Evolutionary conservation across 2,113 vertebrate species (phyloP).

Genomic region (Platysternon megacephalum): DNA sequence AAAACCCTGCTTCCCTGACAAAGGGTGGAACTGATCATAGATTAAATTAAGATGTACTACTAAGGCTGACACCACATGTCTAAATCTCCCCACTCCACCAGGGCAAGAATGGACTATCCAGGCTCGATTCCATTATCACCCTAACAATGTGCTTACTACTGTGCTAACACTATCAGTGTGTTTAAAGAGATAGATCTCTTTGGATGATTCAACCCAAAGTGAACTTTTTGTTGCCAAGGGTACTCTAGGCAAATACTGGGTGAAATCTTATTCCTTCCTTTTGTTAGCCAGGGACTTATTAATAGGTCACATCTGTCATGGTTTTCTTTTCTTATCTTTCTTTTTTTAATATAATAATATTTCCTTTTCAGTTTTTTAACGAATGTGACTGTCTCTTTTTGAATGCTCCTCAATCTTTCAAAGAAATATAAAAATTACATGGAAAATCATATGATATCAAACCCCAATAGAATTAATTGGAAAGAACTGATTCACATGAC

Average conservation of each 20-base stretch:
- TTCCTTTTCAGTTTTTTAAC: neutral
- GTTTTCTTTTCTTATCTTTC: accelerated
- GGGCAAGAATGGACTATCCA: too few relatives aligned
- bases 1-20: neutral
- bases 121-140: neutral
- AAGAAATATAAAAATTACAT: neutral
- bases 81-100: neutral
- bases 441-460: conserved; percentile 1
- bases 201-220: neutral
- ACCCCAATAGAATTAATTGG: neutral
- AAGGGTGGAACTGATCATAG: neutral
- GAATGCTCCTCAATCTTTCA: neutral
- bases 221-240: neutral
- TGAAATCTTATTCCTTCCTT: neutral
- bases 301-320: accelerated
- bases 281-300: accelerated
- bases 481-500: neutral
- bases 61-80: neutral
- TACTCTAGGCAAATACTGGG: neutral
- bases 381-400: accelerated
- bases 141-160: neutral
- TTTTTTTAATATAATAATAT: accelerated
- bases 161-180: neutral
- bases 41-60: neutral
- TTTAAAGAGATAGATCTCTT: neutral